A percentile compares a stretch with the other conserved stretches of the same genome.
Evolutionary conservation across 2,797 vertebrate genomes (phyloP).

Genomic region (Podarcis lilfordi): DNA sequence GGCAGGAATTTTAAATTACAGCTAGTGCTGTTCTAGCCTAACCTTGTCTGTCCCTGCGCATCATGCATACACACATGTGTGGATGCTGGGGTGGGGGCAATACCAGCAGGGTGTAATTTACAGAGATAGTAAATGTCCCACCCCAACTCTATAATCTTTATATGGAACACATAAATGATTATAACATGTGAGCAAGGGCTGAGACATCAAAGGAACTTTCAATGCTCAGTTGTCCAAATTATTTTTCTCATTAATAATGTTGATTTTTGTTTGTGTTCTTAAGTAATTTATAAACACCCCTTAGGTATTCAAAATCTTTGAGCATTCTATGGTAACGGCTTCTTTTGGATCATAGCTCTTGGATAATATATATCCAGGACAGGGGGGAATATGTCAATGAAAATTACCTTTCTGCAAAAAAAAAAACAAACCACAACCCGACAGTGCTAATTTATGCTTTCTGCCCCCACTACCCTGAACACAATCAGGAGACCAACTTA

Average conservation of each 20-base stretch:
- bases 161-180: neutral
- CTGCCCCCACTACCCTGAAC: neutral
- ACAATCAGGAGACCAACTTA: neutral
- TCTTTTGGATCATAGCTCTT: neutral
- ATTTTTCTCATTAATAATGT: neutral
- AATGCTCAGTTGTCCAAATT: no score
- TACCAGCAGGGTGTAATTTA: neutral
- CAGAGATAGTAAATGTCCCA: neutral
- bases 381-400: neutral
- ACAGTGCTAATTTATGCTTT: neutral
- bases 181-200: neutral
- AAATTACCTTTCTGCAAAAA: neutral
- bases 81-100: neutral
- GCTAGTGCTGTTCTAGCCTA: no score
- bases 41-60: no score
- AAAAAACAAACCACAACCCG: neutral
- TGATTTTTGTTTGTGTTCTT: neutral
- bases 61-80: neutral
- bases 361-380: neutral
- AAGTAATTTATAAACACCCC: neutral
- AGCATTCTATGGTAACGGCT: neutral
- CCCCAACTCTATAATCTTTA: neutral
- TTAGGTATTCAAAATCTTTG: neutral
- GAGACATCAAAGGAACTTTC: neutral
- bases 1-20: neutral